phyloP scores from a whole-genome alignment of 2,888 invertebrate genomes.

The Hydrotaea diabolus region DNA sequence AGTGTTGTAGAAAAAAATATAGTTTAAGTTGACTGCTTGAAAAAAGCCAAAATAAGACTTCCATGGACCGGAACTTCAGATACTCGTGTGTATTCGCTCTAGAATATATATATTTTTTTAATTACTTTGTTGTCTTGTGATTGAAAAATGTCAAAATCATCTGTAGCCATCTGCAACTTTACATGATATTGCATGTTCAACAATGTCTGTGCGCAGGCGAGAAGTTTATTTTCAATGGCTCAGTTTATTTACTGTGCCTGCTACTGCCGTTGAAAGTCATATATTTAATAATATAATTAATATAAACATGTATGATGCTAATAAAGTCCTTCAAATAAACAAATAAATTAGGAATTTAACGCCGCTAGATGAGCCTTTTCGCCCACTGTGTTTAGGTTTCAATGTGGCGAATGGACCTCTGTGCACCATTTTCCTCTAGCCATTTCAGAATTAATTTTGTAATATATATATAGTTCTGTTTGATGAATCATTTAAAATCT shows the following conservation, averaged over 20 bases:
- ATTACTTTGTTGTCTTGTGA: slow-evolving; percentile 17
- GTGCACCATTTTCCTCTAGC: too few relatives aligned
- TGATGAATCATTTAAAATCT: too few relatives aligned
- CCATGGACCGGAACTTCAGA: slow-evolving; percentile 30
- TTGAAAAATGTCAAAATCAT: slow-evolving; percentile 26
- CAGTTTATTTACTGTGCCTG: not conserved
- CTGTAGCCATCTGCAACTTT: slow-evolving; percentile 22
- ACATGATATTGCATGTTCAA: slow-evolving; percentile 5
- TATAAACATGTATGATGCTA: not conserved
- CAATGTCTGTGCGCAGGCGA: slow-evolving; percentile 2
- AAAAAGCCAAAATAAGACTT: slow-evolving; percentile 31
- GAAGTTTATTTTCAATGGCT: slow-evolving; percentile 9
- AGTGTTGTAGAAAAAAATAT: too few relatives aligned
- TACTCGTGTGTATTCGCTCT: slow-evolving; percentile 27
- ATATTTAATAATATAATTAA: not conserved
- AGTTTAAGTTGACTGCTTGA: too few relatives aligned
- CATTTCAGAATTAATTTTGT: too few relatives aligned
- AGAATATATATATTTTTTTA: slow-evolving; percentile 35
- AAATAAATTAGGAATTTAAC: too few relatives aligned
- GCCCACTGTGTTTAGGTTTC: too few relatives aligned
- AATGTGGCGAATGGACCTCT: too few relatives aligned
- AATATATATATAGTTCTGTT: too few relatives aligned
- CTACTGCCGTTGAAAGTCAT: slow-evolving; percentile 9
- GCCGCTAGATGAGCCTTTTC: too few relatives aligned
- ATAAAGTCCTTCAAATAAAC: not conserved